Conservation (phyloP, 2,113 vertebrate species). For the Engystomops pustulosus region DNA sequence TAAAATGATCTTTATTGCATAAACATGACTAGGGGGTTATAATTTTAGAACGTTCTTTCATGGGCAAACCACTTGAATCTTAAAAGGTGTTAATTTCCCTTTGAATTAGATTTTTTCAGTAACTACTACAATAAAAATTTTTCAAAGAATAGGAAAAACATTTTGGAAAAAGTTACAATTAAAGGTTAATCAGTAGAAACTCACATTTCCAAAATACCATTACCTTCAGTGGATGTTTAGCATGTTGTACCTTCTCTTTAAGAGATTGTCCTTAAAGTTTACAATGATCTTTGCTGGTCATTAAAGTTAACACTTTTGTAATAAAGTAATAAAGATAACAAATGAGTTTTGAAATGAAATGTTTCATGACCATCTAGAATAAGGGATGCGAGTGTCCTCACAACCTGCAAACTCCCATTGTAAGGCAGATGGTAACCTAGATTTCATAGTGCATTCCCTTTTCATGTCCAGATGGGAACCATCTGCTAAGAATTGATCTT, state of each 20-base stretch:
- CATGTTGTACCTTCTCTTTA: neutral
- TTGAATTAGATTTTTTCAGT: no score
- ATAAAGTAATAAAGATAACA: constrained; percentile 11
- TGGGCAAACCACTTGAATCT: no score
- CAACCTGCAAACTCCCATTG: neutral
- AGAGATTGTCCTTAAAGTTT: constrained; percentile 4
- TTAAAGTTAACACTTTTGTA: constrained; percentile 21
- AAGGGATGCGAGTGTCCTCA: neutral
- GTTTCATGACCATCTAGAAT: neutral
- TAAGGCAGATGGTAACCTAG: constrained; percentile 22
- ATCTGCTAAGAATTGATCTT: constrained; percentile 23
- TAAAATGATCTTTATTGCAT: no score
- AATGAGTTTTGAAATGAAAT: constrained; percentile 7
- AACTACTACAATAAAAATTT: no score
- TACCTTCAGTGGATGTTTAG: neutral
- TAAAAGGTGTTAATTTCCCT: no score
- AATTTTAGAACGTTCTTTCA: no score
- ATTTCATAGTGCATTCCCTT: neutral
- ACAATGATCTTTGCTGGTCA: neutral
- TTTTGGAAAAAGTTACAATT: no score
- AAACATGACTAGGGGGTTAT: no score
- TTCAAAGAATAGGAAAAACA: no score
- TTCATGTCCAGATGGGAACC: constrained; percentile 29
- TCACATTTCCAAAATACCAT: neutral
- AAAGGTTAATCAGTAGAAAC: no score